Evolutionary conservation across 2,797 vertebrate genomes (phyloP).

Genomic region (Trachurus trachurus): DNA sequence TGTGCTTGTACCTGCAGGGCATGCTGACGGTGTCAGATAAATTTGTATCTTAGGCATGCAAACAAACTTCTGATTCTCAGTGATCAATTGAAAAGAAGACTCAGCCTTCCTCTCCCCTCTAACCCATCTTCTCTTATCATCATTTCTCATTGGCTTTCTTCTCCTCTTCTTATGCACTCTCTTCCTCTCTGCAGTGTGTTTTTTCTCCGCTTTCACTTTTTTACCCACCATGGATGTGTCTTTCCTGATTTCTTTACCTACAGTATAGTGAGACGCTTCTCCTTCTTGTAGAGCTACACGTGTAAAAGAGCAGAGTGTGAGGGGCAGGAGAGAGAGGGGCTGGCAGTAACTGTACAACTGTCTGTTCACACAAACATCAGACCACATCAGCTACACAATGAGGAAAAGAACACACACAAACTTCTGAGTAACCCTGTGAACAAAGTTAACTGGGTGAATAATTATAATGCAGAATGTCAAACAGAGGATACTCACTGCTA

Average conservation of each 20-base stretch:
- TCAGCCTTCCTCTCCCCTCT: conserved; percentile 24
- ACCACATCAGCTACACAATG: neutral
- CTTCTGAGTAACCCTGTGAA: conserved; percentile 41
- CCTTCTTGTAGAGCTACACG: conserved; percentile 1
- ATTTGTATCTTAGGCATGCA: conserved; percentile 65
- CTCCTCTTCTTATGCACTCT: conserved; percentile 1
- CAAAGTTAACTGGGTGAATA: conserved; percentile 58
- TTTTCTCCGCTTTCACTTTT: conserved; percentile 29
- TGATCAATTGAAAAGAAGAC: conserved; percentile 58
- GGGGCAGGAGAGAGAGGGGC: conserved; percentile 33
- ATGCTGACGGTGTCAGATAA: conserved; percentile 66
- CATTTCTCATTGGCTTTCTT: conserved; percentile 11
- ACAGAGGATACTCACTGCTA: conserved; percentile 58
- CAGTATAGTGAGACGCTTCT: conserved; percentile 8
- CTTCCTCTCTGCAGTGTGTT: neutral
- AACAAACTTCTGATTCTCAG: conserved; percentile 71
- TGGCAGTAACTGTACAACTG: conserved; percentile 48
- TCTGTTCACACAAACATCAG: conserved; percentile 56
- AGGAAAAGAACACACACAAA: conserved; percentile 40
- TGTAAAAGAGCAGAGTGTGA: conserved; percentile 35
- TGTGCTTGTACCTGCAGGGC: conserved; percentile 48
- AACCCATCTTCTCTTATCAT: conserved; percentile 18
- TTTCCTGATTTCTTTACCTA: conserved; percentile 14
- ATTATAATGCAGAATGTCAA: conserved; percentile 60
- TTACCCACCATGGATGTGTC: conserved; percentile 10